Evolutionary conservation across 2,113 vertebrate species (phyloP).

Genomic region (Halcyon malimbica): DNA sequence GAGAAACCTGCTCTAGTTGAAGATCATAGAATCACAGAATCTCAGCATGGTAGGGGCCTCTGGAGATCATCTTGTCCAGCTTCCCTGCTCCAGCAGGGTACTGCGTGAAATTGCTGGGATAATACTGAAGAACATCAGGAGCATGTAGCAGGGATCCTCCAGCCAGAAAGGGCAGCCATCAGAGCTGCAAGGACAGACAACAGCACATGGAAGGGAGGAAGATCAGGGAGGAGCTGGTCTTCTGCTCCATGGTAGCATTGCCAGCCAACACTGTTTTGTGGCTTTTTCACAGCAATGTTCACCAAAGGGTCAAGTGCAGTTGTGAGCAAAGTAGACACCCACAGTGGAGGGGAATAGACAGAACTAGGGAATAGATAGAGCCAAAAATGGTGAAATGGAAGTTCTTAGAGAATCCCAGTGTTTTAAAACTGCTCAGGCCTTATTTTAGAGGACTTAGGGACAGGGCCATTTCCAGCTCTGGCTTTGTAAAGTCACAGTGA

Average conservation of each 20-base stretch:
- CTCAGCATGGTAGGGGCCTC: too few relatives aligned
- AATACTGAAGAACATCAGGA: background rate
- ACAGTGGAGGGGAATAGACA: background rate
- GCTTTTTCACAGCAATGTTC: background rate
- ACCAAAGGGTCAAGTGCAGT: background rate
- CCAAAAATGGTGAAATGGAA: background rate
- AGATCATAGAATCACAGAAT: too few relatives aligned
- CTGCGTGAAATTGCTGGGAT: fast-evolving
- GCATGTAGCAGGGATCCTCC: fast-evolving
- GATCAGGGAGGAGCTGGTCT: background rate
- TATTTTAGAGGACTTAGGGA: background rate
- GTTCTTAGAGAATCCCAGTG: background rate
- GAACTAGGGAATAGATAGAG: background rate
- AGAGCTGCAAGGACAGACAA: background rate
- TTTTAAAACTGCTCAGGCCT: background rate
- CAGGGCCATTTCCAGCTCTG: background rate
- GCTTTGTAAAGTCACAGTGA: background rate
- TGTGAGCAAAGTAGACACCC: background rate
- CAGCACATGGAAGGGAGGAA: background rate
- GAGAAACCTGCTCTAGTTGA: too few relatives aligned
- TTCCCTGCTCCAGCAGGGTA: background rate
- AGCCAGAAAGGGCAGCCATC: background rate
- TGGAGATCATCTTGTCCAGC: too few relatives aligned
- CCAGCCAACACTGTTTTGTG: background rate
- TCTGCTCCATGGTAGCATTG: background rate